Conservation (phyloP, 2,797 vertebrate genomes). For the Epinephelus coioides region DNA sequence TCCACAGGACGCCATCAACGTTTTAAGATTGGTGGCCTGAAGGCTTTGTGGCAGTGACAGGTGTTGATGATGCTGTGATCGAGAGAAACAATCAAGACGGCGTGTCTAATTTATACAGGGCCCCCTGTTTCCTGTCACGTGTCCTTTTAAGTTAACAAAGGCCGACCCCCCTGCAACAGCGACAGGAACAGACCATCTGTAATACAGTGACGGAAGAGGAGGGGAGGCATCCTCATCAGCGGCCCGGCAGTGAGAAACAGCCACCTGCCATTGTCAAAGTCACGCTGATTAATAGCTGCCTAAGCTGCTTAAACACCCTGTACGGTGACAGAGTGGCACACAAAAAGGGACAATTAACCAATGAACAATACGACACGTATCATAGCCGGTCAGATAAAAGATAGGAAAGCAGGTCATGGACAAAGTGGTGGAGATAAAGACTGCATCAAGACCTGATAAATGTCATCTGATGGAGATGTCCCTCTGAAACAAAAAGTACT, state of each 20-base stretch:
- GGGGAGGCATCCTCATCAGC: not conserved
- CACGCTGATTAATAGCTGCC: slow-evolving; percentile 65
- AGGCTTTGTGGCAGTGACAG: slow-evolving; percentile 21
- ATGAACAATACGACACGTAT: slow-evolving; percentile 9
- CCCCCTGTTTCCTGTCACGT: slow-evolving; percentile 27
- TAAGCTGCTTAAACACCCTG: slow-evolving; percentile 67
- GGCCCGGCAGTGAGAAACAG: slow-evolving; percentile 50
- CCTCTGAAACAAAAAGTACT: too few species aligned
- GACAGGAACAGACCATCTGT: slow-evolving; percentile 54
- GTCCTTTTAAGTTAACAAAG: slow-evolving; percentile 31
- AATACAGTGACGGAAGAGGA: slow-evolving; percentile 17
- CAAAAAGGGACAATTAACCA: slow-evolving; percentile 49
- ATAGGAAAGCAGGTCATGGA: slow-evolving; percentile 27
- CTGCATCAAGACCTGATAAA: too few species aligned
- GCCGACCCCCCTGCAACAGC: not conserved
- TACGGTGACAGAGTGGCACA: slow-evolving; percentile 28
- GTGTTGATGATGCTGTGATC: slow-evolving; percentile 21
- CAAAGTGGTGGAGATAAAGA: slow-evolving; percentile 3
- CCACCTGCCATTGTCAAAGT: slow-evolving; percentile 73
- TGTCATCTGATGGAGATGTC: not conserved
- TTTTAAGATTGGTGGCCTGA: not conserved
- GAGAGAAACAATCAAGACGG: not conserved
- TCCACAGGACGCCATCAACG: too few species aligned
- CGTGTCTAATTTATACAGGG: not conserved
- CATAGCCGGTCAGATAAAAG: not conserved